A percentile compares a stretch with the other conserved stretches of the same genome.
Evolutionary conservation across 2,113 vertebrate genomes (phyloP).

Genomic region (Alouatta palliata): DNA sequence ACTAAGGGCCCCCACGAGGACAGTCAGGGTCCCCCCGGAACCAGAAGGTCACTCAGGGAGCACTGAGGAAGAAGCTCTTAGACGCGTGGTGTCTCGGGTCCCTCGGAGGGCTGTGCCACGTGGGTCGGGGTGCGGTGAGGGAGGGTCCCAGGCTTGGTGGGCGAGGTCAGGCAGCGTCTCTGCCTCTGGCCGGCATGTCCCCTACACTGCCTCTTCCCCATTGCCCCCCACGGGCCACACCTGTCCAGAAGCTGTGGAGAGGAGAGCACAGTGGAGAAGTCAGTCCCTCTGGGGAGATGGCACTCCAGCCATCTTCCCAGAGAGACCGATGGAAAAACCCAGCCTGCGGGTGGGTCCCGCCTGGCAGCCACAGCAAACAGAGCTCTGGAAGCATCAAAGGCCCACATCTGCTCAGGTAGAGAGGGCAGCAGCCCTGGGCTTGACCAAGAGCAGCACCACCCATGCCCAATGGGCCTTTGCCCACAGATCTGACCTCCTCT

Average conservation of each 20-base stretch:
- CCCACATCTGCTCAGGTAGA: background rate
- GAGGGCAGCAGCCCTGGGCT: background rate
- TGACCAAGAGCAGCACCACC: background rate
- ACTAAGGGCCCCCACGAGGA: background rate
- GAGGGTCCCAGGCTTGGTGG: background rate
- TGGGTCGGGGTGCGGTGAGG: background rate
- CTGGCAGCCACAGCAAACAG: rapidly evolving
- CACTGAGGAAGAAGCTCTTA: background rate
- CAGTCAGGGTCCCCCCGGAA: background rate
- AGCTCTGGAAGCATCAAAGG: background rate
- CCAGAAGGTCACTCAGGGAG: background rate
- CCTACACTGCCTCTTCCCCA: background rate
- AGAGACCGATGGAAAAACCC: background rate
- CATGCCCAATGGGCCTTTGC: background rate
- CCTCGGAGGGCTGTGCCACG: background rate
- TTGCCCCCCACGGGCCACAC: no score
- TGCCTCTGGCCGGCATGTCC: background rate
- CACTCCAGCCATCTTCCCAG: no score
- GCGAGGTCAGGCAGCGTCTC: background rate
- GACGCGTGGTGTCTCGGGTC: rapidly evolving
- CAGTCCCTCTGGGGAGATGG: background rate
- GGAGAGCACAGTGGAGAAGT: background rate
- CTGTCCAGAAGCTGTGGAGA: rapidly evolving
- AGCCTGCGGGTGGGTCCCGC: rapidly evolving
- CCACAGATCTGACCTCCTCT: background rate